Base-by-base conservation (phyloP, 2,113 vertebrate genomes). In the Peromyscus leucopus region DNA sequence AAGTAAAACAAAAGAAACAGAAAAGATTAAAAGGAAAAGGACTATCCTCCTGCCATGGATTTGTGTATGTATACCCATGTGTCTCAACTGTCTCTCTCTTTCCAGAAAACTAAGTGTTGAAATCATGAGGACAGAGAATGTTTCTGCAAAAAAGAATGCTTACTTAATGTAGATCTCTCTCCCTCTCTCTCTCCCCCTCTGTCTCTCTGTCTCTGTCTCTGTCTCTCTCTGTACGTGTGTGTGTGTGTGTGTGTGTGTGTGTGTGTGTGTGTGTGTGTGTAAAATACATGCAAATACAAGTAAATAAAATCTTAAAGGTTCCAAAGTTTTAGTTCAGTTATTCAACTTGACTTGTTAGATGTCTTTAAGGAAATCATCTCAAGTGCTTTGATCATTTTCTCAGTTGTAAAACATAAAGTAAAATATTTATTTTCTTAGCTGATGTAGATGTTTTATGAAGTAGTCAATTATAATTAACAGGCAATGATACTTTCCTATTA, bases 331-430 rank as follows among this genome's bases (percentile, higher is more conserved):
- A 48, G 8, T 88, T 96, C 67, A 92, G 96, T 4, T 95, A 92
- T 16, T 91, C 15, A 72, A 90, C 57, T 55, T 94, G 78, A 93
- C 83, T 91, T 95, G 31, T 22, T 87, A 6, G 90, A 74, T 69
- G 7, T 22, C 31, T 42, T 96, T 59, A 74, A 61, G 16, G 59
- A 97, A 91, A 86, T 89, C 24, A 74, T 86, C 39, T 90, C 89
- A 91, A 8, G 71, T 1, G 59, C 89, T 93, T 97, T 28, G 94
- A 79, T 85, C 26, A 24, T 89, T 92, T 94, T 12, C 42, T 96
- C n/a, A 88, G 83, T 96, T 96, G 42, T 95, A 78, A 96, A 93
- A 59, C 82, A 36, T 21, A 31, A 92, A 95, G 22, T 78, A 94
- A 95, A 94, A 86, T 92, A 78, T 67, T 97, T 94, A 67, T 67